Evolutionary conservation across 1,140 invertebrate species (phyloP), one percentile per base, ranked within the genome.

Genomic region (Belonocnema kinseyi): DNA sequence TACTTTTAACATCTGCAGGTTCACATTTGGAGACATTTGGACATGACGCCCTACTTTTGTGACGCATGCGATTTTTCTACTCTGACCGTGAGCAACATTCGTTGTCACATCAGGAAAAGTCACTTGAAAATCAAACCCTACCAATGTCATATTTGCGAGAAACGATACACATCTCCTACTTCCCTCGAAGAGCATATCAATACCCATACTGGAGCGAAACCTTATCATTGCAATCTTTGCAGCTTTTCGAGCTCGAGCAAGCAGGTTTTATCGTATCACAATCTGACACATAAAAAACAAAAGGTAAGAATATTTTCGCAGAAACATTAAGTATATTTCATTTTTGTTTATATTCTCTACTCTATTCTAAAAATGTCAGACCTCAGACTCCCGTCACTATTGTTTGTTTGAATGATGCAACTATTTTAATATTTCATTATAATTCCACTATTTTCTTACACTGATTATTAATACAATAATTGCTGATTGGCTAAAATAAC

Each of bases 1-100:
- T 46, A 11, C 10, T 46, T 75, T 51, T 17, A 17, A 54, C 66
- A 56, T 19, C 61, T 53, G 7, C 33, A 85, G 77, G 84, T 89
- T 3, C 89, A 90, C 51, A 79, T 90, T 13, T 87, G 85, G 83
- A 77, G 85, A 13, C 89, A 91, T 74, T 77, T 90, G 5, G 80
- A 86, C 7, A 89, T 90, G 78, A 90, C 86, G 72, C 89, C 89
- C 0, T 90, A 88, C 72, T 85, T 87, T 46, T 92, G 92, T 74
- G 87, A 82, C 21, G 75, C 78, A 13, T 94, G 93, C 82, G 84
- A 90, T 50, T 88, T 93, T 79, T 75, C 86, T 5, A 93, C 91
- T 40, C 80, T 88, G 2, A 91, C 88, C 6, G 74, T 87, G 10
- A 87, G 78, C 4, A 87, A 88, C 75, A 80, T 89, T 21, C 82